Base-by-base conservation (phyloP, 2,888 invertebrate genomes). In the Sicus ferrugineus region DNA sequence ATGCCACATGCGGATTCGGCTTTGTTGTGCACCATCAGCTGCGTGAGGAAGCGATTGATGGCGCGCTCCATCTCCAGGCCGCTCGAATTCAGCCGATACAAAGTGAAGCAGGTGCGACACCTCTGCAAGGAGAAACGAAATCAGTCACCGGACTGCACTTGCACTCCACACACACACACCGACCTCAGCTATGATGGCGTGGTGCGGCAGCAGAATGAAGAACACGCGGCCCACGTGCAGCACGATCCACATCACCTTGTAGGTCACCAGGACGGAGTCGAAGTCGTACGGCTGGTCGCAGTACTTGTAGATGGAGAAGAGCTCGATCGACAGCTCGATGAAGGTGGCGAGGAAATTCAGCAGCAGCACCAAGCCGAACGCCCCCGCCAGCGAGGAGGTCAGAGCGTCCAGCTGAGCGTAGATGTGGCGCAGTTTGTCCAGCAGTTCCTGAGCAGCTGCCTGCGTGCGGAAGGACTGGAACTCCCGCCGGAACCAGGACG, bases 21-120 rank as follows among this genome's bases (percentile, higher is more conserved):
- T 0, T 73, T 72, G 28, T 77, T 75, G 28, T 73, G 73, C 1
- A 74, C 73, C 67, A 77, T 72, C 1, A 83, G 69, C 31, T 83
- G 82, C 54, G 81, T 52, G 26, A 82, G 72, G 68, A 82, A 83
- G 1, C 77, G 75, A 73, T 76, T 81, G 26, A 83, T 72, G 16
- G 73, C 72, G 0, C 76, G 75, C 34, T 83, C 81, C 65, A 75
- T 58, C 1, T 73, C 73, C 0, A 62, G 54, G 3, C 76, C 75
- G 1, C 69, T 68, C 0, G 74, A 67, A 2, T 77, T 74, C 23
- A 81, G 64, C 11, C 76, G 73, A 31, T 79, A 81, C 5, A 83
- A 70, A 52, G 78, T 63, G 21, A 73, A 73, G 6, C 72, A 75
- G 0, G 80, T 76, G 11, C 75, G 74, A 1, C 79, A 79, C 76